Evolutionary conservation across 2,797 vertebrate genomes (phyloP).

Genomic region (Peromyscus melanophrys): DNA sequence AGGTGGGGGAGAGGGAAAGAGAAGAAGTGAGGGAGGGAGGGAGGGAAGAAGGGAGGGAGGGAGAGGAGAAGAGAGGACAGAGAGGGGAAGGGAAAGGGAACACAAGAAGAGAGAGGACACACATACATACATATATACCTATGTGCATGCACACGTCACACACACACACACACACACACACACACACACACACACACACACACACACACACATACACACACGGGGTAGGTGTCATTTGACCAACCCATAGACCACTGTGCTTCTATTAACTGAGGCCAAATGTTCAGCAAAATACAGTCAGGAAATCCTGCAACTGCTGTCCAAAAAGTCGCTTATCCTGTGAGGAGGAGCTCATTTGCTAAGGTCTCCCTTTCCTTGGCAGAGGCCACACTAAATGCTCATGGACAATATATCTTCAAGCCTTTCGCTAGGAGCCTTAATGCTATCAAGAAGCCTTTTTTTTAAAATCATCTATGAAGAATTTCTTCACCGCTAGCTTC

Average conservation of each 20-base stretch:
- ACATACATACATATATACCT: background rate
- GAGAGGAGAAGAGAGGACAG: background rate
- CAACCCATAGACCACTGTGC: background rate
- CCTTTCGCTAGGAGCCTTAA: background rate
- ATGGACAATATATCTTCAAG: background rate
- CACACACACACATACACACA: background rate
- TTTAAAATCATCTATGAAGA: conserved; percentile 34
- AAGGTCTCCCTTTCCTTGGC: conserved; percentile 31
- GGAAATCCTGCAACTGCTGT: conserved; percentile 52
- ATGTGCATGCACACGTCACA: background rate
- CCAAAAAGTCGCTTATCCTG: conserved; percentile 28
- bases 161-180: background rate
- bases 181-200: background rate
- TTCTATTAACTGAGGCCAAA: conserved; percentile 53
- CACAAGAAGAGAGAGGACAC: background rate
- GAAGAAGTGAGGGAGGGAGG: background rate
- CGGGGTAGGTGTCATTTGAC: background rate
- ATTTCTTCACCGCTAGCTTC: conserved; percentile 1
- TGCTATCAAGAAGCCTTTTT: conserved; percentile 30
- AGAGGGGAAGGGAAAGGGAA: background rate
- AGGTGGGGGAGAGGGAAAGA: no score
- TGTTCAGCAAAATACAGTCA: background rate
- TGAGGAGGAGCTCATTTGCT: background rate
- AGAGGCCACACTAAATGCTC: background rate
- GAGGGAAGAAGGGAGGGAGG: background rate